These are phyloP conservation scores for Xyliphius kryptos DNA, from an alignment of 2,113 vertebrate genomes.

Conservation along the genomic window DNA sequence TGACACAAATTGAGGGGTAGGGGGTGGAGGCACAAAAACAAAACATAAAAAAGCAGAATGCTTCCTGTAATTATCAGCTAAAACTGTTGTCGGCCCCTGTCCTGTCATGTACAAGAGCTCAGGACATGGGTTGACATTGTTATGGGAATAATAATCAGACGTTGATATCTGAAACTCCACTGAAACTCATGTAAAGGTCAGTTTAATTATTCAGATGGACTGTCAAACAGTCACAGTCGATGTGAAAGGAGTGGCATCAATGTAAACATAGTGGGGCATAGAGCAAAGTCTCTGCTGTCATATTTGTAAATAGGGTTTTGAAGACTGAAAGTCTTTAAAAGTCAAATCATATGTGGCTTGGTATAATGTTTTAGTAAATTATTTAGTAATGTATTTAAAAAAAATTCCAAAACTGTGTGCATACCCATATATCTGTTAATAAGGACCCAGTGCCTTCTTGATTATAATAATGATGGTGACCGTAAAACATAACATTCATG, in stretches of 20 bases:
- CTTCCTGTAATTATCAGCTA: slow-evolving; percentile 52
- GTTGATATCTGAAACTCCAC: slow-evolving; percentile 58
- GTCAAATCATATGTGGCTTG: not conserved
- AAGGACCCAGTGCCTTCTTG: no score
- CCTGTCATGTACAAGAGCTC: slow-evolving; percentile 29
- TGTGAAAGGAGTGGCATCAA: slow-evolving; percentile 59
- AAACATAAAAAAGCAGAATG: slow-evolving; percentile 21
- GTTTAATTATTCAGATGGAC: slow-evolving; percentile 65
- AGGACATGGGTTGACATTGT: slow-evolving; percentile 57
- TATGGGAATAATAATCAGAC: slow-evolving; percentile 58
- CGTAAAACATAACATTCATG: no score
- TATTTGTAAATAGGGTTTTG: slow-evolving; percentile 28
- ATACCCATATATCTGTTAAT: no score
- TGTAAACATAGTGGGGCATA: slow-evolving; percentile 45
- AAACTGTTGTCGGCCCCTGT: slow-evolving; percentile 49
- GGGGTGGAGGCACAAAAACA: not conserved
- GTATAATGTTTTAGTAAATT: no score
- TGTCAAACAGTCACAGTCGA: slow-evolving; percentile 56
- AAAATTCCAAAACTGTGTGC: no score
- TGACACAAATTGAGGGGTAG: slow-evolving; percentile 20
- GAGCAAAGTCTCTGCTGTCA: slow-evolving; percentile 22
- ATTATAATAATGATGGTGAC: no score
- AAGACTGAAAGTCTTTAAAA: slow-evolving; percentile 25
- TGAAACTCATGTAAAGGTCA: slow-evolving; percentile 61
- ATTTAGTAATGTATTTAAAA: no score